Conservation (phyloP, 2,113 vertebrate genomes). For the Stomatorhinus ivindoensis region DNA sequence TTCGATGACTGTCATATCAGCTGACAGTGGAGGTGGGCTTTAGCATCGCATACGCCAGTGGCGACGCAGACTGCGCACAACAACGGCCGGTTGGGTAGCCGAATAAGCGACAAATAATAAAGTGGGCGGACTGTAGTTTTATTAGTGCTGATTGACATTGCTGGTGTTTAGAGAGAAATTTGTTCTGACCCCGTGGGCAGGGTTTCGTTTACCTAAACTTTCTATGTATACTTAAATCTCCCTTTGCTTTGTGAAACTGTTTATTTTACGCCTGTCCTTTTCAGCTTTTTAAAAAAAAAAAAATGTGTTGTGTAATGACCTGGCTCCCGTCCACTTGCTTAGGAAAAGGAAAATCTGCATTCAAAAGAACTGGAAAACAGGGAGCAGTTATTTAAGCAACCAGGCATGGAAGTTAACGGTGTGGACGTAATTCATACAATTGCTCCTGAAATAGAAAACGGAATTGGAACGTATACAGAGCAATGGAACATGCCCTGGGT, state of each 20-base stretch:
- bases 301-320: not conserved
- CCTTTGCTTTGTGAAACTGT: not conserved
- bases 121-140: constrained; percentile 4
- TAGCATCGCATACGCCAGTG: not conserved
- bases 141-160: not conserved
- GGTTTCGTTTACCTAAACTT: not conserved
- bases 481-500: not conserved
- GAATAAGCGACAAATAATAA: not conserved
- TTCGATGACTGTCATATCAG: constrained; percentile 43
- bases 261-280: not conserved
- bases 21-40: constrained; percentile 28
- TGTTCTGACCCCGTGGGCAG: not conserved
- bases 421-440: not conserved
- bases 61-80: not conserved
- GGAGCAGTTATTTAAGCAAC: not conserved
- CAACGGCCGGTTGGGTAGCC: not conserved
- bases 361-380: not conserved
- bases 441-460: not conserved
- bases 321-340: not conserved
- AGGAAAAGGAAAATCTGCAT: not conserved
- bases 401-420: not conserved
- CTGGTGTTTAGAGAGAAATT: not conserved
- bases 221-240: not conserved
- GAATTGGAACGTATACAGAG: not conserved
- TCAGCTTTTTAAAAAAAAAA: too few species aligned